Evolutionary conservation across 1,140 invertebrate species (phyloP).

Genomic region (Caenorhabditis latens): DNA sequence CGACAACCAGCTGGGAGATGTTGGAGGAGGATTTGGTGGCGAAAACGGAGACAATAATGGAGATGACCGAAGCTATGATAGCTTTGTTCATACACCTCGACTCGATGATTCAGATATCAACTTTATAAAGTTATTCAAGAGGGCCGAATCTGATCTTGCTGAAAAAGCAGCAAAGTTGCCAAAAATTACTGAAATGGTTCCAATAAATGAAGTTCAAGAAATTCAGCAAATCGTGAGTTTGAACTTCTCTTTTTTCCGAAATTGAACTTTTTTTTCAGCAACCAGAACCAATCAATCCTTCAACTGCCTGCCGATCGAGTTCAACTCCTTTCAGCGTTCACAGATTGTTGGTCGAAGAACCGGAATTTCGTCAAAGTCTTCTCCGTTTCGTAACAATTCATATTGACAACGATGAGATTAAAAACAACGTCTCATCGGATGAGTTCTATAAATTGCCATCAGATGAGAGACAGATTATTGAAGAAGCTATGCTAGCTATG

Average conservation of each 20-base stretch:
- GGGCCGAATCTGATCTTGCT: too few relatives aligned
- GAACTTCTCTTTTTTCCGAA: too few relatives aligned
- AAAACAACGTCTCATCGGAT: background rate
- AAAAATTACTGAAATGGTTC: too few relatives aligned
- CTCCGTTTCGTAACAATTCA: slow-evolving; percentile 14
- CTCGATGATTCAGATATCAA: too few relatives aligned
- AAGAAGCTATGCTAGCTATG: background rate
- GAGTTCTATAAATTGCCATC: too few relatives aligned
- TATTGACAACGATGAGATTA: slow-evolving; percentile 7
- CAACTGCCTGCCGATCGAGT: too few relatives aligned
- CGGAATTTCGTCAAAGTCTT: background rate
- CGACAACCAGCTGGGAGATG: background rate
- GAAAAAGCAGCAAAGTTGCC: too few relatives aligned
- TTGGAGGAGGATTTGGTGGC: slow-evolving; percentile 4
- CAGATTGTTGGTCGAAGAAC: background rate
- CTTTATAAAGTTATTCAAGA: too few relatives aligned
- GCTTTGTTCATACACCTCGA: background rate
- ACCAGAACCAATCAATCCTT: background rate
- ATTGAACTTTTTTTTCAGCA: too few relatives aligned
- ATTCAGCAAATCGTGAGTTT: too few relatives aligned
- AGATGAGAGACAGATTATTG: background rate
- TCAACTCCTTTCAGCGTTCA: background rate
- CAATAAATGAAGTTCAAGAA: too few relatives aligned
- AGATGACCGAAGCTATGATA: background rate
- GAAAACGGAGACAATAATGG: background rate